phyloP scores from a whole-genome alignment of 92 coral and sea anemone species.

The Zoanthus sociatus region DNA sequence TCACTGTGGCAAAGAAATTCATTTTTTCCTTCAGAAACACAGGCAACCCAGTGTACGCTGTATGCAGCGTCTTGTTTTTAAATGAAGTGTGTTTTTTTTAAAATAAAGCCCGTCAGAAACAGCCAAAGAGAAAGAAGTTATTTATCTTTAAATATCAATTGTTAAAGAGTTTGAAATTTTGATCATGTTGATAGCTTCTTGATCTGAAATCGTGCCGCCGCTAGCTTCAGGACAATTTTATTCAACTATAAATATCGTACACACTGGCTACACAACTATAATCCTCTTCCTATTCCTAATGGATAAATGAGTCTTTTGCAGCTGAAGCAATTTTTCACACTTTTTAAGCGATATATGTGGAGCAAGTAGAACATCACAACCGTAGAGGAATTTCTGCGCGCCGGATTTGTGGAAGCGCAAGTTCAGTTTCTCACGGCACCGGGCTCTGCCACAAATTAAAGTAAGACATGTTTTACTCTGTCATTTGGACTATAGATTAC shows the following conservation, averaged over 20 bases:
- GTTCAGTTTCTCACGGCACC: neutral
- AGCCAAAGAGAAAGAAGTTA: neutral
- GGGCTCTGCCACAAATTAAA: neutral
- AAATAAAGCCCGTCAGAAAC: too few species aligned
- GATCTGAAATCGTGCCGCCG: neutral
- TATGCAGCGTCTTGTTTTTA: too few species aligned
- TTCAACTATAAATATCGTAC: neutral
- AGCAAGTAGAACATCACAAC: conserved; percentile 57
- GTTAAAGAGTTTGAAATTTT: neutral
- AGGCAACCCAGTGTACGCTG: too few species aligned
- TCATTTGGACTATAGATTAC: too few species aligned
- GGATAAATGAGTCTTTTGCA: conserved; percentile 4
- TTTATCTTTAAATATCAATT: neutral
- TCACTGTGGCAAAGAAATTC: too few species aligned
- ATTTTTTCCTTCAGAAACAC: too few species aligned
- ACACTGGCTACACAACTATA: neutral
- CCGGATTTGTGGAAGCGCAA: neutral
- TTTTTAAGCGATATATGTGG: neutral
- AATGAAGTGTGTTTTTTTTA: too few species aligned
- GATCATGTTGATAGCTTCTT: neutral
- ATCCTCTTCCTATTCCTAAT: neutral
- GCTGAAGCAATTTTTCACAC: neutral
- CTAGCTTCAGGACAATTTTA: neutral
- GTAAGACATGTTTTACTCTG: too few species aligned
- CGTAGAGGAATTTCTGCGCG: conserved; percentile 36